These are phyloP conservation scores for Aulostomus chinensis DNA, from an alignment of 2,797 vertebrate species.

Conservation along the genomic window DNA sequence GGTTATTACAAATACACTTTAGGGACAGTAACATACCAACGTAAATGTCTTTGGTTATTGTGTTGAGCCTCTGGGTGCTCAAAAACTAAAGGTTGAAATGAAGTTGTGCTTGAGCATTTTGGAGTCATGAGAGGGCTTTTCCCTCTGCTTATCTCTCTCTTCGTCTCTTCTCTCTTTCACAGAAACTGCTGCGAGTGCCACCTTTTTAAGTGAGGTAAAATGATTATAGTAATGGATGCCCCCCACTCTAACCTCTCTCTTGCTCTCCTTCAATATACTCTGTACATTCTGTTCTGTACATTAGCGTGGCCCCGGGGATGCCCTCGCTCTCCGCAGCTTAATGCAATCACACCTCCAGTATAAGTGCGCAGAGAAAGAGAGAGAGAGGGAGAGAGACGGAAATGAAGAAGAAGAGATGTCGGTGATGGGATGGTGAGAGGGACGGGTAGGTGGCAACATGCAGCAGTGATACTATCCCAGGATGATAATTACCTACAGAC, in stretches of 20 bases:
- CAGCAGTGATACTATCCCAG: conserved; percentile 52
- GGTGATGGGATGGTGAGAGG: background rate
- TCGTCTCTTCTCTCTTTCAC: conserved; percentile 21
- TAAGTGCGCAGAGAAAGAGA: conserved; percentile 46
- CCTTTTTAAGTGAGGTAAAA: conserved; percentile 66
- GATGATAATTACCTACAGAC: conserved; percentile 49
- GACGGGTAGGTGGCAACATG: conserved; percentile 42
- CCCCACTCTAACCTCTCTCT: conserved; percentile 34
- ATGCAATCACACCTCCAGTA: conserved; percentile 64
- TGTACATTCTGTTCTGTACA: conserved; percentile 70
- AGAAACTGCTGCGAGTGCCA: conserved; percentile 34
- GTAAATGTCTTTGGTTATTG: conserved; percentile 54
- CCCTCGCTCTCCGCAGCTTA: conserved; percentile 45
- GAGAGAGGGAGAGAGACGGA: conserved; percentile 4
- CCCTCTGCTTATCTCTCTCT: conserved; percentile 21
- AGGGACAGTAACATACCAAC: conserved; percentile 34
- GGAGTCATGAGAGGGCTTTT: conserved; percentile 34
- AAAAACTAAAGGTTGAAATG: conserved; percentile 63
- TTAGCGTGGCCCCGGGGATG: conserved; percentile 60
- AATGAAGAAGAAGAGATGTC: conserved; percentile 21
- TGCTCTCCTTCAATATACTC: conserved; percentile 44
- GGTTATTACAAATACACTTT: conserved; percentile 44
- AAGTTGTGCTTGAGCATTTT: conserved; percentile 59
- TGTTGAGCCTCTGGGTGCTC: conserved; percentile 42
- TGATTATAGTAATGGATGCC: conserved; percentile 73